These are phyloP conservation scores for Apotomis capreana DNA, from an alignment of 2,888 invertebrate genomes.

Conservation along the genomic window DNA sequence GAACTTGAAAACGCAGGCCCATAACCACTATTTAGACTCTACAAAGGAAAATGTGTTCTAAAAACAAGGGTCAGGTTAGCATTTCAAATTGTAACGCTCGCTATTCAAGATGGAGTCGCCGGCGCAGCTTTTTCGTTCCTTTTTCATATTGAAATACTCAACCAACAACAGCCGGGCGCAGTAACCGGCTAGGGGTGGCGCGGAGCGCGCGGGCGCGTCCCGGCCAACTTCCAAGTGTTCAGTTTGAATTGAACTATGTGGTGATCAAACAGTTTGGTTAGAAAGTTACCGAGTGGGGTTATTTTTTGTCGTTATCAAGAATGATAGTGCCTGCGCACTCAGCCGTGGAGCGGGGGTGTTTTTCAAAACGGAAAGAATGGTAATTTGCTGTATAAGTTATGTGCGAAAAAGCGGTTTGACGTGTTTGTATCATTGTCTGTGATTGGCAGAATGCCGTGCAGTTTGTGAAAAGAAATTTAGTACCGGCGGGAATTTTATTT, in stretches of 20 bases:
- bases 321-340: constrained; percentile 46
- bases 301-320: constrained; percentile 47
- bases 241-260: constrained; percentile 16
- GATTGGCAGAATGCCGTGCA: constrained; percentile 30
- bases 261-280: constrained; percentile 20
- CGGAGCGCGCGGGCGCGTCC: constrained; percentile 48
- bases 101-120: constrained; percentile 66
- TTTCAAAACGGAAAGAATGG: constrained; percentile 37
- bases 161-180: constrained; percentile 56
- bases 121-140: constrained; percentile 67
- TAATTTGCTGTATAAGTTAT: constrained; percentile 35
- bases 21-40: constrained; percentile 38
- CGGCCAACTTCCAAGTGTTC: not conserved
- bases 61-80: constrained; percentile 37
- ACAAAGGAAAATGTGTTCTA: constrained; percentile 34
- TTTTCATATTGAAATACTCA: constrained; percentile 72
- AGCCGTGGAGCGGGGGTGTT: constrained; percentile 39
- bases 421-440: constrained; percentile 26
- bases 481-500: not conserved
- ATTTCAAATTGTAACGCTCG: constrained; percentile 46
- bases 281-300: constrained; percentile 25
- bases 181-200: constrained; percentile 61
- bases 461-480: constrained; percentile 6
- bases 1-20: constrained; percentile 46
- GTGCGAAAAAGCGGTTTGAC: constrained; percentile 38